Base-by-base conservation (phyloP, 2,888 invertebrate genomes). In the Agrilus cyanescens region DNA sequence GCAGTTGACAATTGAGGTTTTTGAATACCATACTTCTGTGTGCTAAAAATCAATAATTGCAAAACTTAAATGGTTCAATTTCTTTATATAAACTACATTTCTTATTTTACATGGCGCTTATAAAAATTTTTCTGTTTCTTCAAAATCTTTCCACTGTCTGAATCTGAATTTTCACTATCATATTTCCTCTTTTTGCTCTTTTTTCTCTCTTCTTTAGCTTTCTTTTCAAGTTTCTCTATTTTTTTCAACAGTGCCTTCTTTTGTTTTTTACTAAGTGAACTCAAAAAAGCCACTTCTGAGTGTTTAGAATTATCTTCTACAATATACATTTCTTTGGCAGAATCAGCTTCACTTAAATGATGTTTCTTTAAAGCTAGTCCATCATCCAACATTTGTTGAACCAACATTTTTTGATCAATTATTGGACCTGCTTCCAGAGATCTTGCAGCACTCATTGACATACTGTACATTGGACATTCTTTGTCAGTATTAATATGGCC, bases 401-500 rank as follows among this genome's bases (percentile, higher is more conserved):
- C 84, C 41, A 95, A 62, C 8, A 79, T 77, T 15, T 80, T 72
- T 39, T 84, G 80, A 61, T 81, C 82, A 32, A 82, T 74, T 34
- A 80, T 74, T 30, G 78, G 75, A 52, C 74, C 71, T 41, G 76
- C 71, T 60, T 83, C 82, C 12, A 80, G 62, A 33, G 84, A 82
- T 50, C 85, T 74, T 2, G 86, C 85, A 51, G 84, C 85, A 60
- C 84, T 85, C 82, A 83, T 87, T 29, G 80, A 85, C 56, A 80
- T 75, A 61, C 82, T 83, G 66, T 81, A 98, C 73, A 98, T 78
- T 4, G 94, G 88, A 67, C 98, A 99, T 69, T 98, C 96, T 57
- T 90, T 87, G 63, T 95, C 95, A 72, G 86, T 96, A 65, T 95
- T 95, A 41, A 96, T 87, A 62, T 99, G 98, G 7, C 98, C 98